Conservation (phyloP, 2,797 vertebrate genomes). For the Rhinella marina region DNA sequence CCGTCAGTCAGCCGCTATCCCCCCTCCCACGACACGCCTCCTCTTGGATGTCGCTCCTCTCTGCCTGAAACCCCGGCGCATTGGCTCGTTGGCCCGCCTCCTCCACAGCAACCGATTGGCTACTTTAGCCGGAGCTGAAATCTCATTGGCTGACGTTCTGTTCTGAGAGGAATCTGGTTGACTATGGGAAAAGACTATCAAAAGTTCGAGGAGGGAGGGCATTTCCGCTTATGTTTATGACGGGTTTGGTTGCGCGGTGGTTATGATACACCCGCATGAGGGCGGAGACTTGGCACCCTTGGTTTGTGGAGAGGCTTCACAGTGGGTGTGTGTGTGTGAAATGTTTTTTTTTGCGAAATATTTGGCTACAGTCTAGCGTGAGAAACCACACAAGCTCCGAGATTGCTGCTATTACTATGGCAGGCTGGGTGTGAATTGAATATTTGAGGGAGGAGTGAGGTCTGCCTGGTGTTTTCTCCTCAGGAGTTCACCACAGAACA, state of each 20-base stretch:
- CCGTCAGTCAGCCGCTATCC: neutral
- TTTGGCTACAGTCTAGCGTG: neutral
- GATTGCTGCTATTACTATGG: neutral
- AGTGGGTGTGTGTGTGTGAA: neutral
- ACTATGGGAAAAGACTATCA: neutral
- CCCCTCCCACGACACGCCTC: slow-evolving; percentile 19
- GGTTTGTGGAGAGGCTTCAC: neutral
- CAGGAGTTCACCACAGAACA: too few species aligned
- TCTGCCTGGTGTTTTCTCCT: too few species aligned
- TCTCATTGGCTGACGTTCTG: neutral
- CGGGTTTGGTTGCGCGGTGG: slow-evolving; percentile 38
- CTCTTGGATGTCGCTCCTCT: neutral
- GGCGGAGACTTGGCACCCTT: neutral
- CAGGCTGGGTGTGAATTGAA: too few species aligned
- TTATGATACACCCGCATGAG: slow-evolving; percentile 25
- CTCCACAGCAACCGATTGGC: neutral
- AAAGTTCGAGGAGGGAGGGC: slow-evolving; percentile 31
- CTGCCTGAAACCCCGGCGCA: neutral
- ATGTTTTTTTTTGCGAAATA: neutral
- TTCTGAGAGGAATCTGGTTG: neutral
- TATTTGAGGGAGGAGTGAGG: too few species aligned
- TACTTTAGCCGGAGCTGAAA: too few species aligned
- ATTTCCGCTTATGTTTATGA: slow-evolving; percentile 40
- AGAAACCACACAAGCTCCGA: neutral
- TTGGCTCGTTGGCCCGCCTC: neutral